Evolutionary conservation across 2,113 vertebrate genomes (phyloP).

Genomic region (Brachionichthys hirsutus): DNA sequence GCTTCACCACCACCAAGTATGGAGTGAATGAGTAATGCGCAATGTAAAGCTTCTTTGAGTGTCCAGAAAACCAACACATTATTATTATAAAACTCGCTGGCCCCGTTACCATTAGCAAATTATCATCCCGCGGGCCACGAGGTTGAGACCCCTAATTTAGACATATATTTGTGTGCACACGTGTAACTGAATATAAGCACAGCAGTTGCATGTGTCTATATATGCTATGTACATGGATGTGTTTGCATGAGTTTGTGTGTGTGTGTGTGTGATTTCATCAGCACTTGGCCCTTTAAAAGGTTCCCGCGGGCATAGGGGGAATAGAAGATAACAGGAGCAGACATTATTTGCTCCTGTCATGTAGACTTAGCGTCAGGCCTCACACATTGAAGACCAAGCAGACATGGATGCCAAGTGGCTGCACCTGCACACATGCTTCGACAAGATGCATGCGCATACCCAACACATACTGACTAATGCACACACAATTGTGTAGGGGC

Average conservation of each 20-base stretch:
- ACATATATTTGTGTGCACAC: slow-evolving; percentile 13
- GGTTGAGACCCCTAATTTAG: too few relatives aligned
- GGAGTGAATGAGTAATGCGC: too few relatives aligned
- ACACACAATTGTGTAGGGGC: slow-evolving; percentile 8
- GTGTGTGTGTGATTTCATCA: slow-evolving; percentile 49
- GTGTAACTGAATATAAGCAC: background rate
- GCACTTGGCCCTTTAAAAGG: slow-evolving; percentile 78
- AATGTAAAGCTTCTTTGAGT: too few relatives aligned
- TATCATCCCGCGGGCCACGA: too few relatives aligned
- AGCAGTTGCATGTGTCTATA: slow-evolving; percentile 4
- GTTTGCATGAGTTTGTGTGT: slow-evolving; percentile 24
- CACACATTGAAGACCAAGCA: slow-evolving; percentile 68
- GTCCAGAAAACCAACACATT: too few relatives aligned
- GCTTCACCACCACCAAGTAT: too few relatives aligned
- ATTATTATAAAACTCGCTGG: too few relatives aligned
- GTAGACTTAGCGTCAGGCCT: slow-evolving; percentile 75
- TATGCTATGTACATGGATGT: slow-evolving; percentile 19
- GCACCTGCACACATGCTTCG: slow-evolving; percentile 66
- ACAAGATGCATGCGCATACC: slow-evolving; percentile 22
- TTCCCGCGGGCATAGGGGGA: slow-evolving; percentile 73
- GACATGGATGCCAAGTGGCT: slow-evolving; percentile 62
- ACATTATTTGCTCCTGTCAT: slow-evolving; percentile 83
- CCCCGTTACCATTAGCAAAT: too few relatives aligned
- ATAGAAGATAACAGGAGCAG: slow-evolving; percentile 78
- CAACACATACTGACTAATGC: slow-evolving; percentile 28